Percentiles rank a stretch among this genome's conserved stretches.
These are phyloP conservation scores for Calycopis cecrops DNA, from an alignment of 1,140 invertebrate genomes.

Conservation along the genomic window DNA sequence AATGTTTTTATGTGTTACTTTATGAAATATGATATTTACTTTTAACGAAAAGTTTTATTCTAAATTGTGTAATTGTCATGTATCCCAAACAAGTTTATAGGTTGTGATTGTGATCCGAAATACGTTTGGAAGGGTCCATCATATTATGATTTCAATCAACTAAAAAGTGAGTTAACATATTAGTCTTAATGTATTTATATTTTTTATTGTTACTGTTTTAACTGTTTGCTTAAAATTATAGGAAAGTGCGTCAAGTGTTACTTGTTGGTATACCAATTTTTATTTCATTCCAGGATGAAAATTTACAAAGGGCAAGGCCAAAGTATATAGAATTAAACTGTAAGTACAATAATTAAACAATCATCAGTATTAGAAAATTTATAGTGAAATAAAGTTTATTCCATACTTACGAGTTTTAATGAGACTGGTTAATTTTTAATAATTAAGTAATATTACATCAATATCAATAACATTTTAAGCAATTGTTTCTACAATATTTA, in stretches of 20 bases:
- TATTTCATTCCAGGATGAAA: constrained; percentile 13
- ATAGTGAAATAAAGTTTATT: background rate
- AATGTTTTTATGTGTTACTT: background rate
- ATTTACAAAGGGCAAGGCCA: constrained; percentile 6
- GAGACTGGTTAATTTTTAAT: too few relatives aligned
- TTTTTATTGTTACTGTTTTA: background rate
- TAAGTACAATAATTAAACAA: constrained; percentile 15
- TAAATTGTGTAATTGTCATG: background rate
- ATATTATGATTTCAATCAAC: background rate
- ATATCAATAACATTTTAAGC: too few relatives aligned
- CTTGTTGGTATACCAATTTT: background rate
- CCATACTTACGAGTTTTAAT: too few relatives aligned
- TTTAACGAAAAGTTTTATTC: background rate
- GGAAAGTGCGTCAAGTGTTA: background rate
- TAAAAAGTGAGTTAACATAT: constrained; percentile 1
- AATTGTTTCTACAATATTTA: too few relatives aligned
- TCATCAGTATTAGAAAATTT: too few relatives aligned
- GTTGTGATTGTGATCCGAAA: constrained; percentile 2
- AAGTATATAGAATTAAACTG: constrained; percentile 23
- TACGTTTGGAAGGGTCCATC: background rate
- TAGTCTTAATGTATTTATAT: too few relatives aligned
- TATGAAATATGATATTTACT: background rate
- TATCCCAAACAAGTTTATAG: constrained; percentile 7
- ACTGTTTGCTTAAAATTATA: background rate
- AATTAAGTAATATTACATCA: background rate